A percentile compares a stretch with the other conserved stretches of the same genome.
phyloP scores from a whole-genome alignment of 2,888 invertebrate genomes.

The Euplexia lucipara region DNA sequence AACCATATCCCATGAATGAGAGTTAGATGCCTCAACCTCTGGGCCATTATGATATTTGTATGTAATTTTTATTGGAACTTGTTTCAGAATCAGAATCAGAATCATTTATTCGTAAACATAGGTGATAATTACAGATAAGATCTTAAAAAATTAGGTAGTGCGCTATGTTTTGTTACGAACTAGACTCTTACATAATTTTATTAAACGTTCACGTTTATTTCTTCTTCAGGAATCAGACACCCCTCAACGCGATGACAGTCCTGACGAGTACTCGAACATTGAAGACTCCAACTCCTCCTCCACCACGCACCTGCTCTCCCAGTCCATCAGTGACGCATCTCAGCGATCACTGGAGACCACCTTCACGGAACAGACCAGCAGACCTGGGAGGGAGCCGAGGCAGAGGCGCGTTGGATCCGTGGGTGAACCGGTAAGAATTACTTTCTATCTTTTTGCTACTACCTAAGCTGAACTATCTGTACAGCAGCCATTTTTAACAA shows the following conservation, averaged over 20 bases:
- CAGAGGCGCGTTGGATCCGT: constrained; percentile 79
- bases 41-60: no score
- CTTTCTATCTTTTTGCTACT: neutral
- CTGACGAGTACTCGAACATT: constrained; percentile 84
- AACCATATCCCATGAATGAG: no score
- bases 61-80: no score
- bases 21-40: no score
- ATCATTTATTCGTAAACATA: no score
- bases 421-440: constrained; percentile 76
- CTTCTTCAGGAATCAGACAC: constrained; percentile 83
- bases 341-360: constrained; percentile 83
- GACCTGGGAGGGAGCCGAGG: constrained; percentile 67
- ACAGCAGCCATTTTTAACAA: neutral
- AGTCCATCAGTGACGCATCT: constrained; percentile 81
- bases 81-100: no score
- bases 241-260: constrained; percentile 85
- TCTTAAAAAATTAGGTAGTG: no score
- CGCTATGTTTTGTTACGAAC: no score
- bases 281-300: constrained; percentile 86
- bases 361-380: constrained; percentile 77
- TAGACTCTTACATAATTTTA: no score
- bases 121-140: no score
- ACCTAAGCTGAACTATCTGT: no score
- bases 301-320: constrained; percentile 85
- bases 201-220: constrained; percentile 2